A percentile compares a stretch with the other conserved stretches of the same genome.
Evolutionary conservation across 1,140 invertebrate species (phyloP).

Genomic region (Mya arenaria): DNA sequence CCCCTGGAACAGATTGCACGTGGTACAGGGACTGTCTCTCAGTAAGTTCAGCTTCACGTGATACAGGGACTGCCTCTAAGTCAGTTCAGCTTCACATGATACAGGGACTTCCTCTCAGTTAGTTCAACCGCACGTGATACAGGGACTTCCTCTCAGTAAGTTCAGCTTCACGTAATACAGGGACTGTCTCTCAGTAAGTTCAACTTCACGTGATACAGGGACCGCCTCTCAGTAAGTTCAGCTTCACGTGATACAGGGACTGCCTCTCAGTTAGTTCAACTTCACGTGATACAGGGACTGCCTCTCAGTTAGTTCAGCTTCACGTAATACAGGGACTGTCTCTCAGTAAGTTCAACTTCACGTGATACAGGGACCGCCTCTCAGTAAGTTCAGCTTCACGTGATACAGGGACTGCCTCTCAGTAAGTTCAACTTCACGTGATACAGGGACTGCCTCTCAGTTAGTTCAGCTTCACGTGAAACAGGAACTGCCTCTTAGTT

Average conservation of each 20-base stretch:
- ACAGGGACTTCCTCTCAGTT: neutral
- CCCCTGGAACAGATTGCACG: neutral
- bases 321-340: too few species aligned
- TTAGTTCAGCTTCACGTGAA: too few species aligned
- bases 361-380: neutral
- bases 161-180: too few species aligned
- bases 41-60: neutral
- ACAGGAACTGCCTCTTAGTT: too few species aligned
- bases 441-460: neutral
- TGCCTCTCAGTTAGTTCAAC: neutral
- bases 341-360: neutral
- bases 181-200: too few species aligned
- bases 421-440: neutral
- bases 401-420: conserved; percentile 20
- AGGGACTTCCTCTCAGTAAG: too few species aligned
- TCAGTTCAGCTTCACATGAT: neutral
- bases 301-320: too few species aligned
- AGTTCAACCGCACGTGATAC: too few species aligned
- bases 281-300: neutral
- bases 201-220: too few species aligned
- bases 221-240: too few species aligned
- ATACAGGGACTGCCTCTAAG: neutral
- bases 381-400: neutral
- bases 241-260: neutral
- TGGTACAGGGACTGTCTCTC: conserved; percentile 24